Base-by-base conservation (phyloP, 37 sponge, comb jelly and placozoan species). In the Eunapius fragilis region DNA sequence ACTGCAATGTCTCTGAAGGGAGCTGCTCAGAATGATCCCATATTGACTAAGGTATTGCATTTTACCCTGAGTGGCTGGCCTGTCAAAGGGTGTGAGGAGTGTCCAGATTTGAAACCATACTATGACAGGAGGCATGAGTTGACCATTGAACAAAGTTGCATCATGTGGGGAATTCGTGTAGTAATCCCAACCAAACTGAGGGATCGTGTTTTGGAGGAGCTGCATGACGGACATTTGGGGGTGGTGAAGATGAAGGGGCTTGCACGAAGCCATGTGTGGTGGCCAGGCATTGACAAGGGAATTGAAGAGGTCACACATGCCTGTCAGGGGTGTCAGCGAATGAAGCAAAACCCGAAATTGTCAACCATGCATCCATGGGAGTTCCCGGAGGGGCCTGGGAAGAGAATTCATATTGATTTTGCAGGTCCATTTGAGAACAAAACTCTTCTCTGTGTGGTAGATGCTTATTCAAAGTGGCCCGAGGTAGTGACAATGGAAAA, bases 131-230 rank as follows among this genome's bases (percentile, higher is more conserved):
- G 10, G 32, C 10, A 74, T 37, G 67, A 84, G 67, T 32, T 87
- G 71, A 26, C 28, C 10, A 26, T 27, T 37, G 88, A 82, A 82
- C 19, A 68, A 6, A 70, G 68, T 35, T 89, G 90, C 68, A 33
- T 90, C 24, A 14, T 90, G 38, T 86, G 91, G 86, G 91, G 91
- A 31, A 79, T 69, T 79, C 27, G 91, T 47, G 75, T 82, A 35
- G 26, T 71, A n/a, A 68, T 82, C 7, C 73, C 45, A 14, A n/a
- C 6, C 9, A 37, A 36, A 9, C 36, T 78, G 45, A n/a, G 35
- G 34, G 79, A 37, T 27, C n/a, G 31, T 71, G 72, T 86, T 5
- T 47, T 79, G 19, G 49, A 78, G 26, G 41, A 37, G 10, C 72
- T 86, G 5, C 79, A 86, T 38, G 31, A 25, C 4, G 41, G 33